Base-by-base conservation (phyloP, 2,888 invertebrate species). In the Cheilosia variabilis region DNA sequence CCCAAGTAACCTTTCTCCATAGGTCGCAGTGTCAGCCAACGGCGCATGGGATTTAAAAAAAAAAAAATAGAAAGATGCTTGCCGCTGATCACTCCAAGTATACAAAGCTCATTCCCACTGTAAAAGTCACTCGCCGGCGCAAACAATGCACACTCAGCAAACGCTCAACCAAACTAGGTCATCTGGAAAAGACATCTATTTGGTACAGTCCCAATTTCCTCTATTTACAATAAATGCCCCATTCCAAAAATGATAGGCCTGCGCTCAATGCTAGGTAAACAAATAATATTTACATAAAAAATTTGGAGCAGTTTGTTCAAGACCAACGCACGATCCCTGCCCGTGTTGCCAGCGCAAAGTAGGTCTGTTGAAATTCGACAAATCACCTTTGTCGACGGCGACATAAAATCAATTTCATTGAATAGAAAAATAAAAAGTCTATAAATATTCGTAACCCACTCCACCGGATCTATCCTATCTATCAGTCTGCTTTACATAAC, bases 401-500 rank as follows among this genome's bases (percentile, higher is more conserved):
- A 13, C 13, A 24, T 27, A 62, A 62, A 47, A 31, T 47, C 63
- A 31, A 47, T 47, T 47, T 47, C 47, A 7, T 22, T 34, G 47
- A 15, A 63, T 27, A 47, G 15, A 75, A 75, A 19, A 75, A 75
- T n/a, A 57, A 58, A 76, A 76, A 50, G 45, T 47, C 41, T 52
- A 43, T 50, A 58, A 65, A 65, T 47, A 66, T 65, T 62, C 9
- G 22, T 2, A 43, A 43, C 41, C 58, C 75, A 50, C n/a, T 58
- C 50, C 50, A 58, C 37, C 75, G 75, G 58, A 37, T 76, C 45
- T 50, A 55, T 73, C 53, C 53, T 57, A 37, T 50, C 66, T 7
- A 45, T 45, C 17, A 19, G 10, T 45, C 65, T 57, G 47, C 27
- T 76, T 75, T 66, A 66, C 75, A 76, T 76, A 66, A 66, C 43